phyloP scores from a whole-genome alignment of 2,888 invertebrate genomes.

The Byasa hedistus region DNA sequence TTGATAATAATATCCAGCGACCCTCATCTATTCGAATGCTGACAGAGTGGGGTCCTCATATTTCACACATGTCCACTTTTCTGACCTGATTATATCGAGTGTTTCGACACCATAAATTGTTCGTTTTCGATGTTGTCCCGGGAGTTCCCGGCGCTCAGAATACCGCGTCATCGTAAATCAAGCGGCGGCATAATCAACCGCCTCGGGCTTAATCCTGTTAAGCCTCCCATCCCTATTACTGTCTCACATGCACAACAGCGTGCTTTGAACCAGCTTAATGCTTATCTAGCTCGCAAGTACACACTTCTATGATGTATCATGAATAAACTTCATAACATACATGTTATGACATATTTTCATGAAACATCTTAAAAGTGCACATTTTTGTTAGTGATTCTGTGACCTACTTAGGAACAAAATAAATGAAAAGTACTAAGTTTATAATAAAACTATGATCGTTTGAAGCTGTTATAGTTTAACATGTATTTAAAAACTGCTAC shows the following conservation, averaged over 20 bases:
- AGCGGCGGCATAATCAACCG: conserved; percentile 72
- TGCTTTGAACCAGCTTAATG: conserved; percentile 51
- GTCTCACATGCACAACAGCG: conserved; percentile 66
- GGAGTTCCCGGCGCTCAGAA: conserved; percentile 31
- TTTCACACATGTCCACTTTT: conserved; percentile 59
- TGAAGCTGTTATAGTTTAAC: neutral
- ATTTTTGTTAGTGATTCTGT: neutral
- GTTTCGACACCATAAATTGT: conserved; percentile 67
- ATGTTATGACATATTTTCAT: no score
- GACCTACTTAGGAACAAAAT: neutral
- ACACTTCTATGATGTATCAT: conserved; percentile 24
- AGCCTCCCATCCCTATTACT: conserved; percentile 69
- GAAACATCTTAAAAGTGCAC: no score
- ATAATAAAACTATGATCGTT: neutral
- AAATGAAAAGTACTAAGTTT: neutral
- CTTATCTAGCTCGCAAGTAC: conserved; percentile 43
- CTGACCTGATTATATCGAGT: conserved; percentile 61
- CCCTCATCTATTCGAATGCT: conserved; percentile 58
- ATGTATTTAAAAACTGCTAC: neutral
- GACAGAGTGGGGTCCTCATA: conserved; percentile 61
- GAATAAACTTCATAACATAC: neutral
- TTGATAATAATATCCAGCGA: conserved; percentile 39
- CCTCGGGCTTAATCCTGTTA: conserved; percentile 69
- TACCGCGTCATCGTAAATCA: conserved; percentile 77
- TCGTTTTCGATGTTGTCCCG: conserved; percentile 49